phyloP scores from a whole-genome alignment of 2,797 vertebrate genomes.

The Melanotaenia boesemani region DNA sequence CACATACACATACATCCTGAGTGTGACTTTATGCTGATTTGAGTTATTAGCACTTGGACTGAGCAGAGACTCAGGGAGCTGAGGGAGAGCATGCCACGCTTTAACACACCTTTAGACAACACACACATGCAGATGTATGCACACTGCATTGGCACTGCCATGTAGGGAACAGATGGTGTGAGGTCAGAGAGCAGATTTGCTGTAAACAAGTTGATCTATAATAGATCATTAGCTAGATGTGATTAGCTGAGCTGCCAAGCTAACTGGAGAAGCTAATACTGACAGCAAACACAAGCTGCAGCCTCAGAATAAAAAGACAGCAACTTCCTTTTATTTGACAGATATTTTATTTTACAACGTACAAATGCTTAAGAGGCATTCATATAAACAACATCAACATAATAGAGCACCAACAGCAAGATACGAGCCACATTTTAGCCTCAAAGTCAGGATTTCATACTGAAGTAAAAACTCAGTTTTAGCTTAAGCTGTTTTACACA shows the following conservation, averaged over 20 bases:
- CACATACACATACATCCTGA: constrained; percentile 15
- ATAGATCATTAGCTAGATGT: constrained; percentile 71
- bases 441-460: no score
- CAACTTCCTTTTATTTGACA: neutral
- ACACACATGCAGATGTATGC: constrained; percentile 13
- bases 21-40: constrained; percentile 74
- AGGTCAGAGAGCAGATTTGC: constrained; percentile 71
- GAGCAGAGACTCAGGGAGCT: constrained; percentile 25
- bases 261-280: constrained; percentile 39
- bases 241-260: constrained; percentile 59
- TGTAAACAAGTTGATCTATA: constrained; percentile 74
- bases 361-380: no score
- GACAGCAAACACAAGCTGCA: constrained; percentile 36
- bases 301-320: neutral
- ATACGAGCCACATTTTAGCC: no score
- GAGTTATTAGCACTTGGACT: constrained; percentile 72
- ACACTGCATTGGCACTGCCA: constrained; percentile 44
- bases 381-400: no score
- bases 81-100: constrained; percentile 14
- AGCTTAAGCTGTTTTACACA: no score
- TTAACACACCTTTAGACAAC: constrained; percentile 10
- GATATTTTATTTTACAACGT: no score
- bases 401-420: no score
- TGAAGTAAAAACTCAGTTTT: no score
- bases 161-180: constrained; percentile 66